A percentile compares a stretch with the other conserved stretches of the same genome.
Conservation (phyloP, 2,113 vertebrate genomes). For the Azemiops feae region DNA sequence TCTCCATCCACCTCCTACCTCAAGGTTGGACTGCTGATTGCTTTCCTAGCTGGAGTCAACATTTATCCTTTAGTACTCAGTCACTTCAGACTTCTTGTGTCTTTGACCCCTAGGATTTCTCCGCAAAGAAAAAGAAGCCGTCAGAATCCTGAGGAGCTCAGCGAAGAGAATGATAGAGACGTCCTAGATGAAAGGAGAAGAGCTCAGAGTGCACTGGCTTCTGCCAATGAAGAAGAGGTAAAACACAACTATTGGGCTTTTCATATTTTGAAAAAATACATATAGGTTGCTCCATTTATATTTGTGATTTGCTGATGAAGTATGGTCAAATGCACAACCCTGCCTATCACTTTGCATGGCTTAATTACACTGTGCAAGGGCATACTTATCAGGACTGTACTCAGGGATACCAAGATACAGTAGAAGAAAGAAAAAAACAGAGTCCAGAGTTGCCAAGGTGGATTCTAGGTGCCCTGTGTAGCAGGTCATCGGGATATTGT, state of each 20-base stretch:
- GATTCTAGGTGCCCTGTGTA: too few relatives aligned
- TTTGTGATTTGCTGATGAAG: neutral
- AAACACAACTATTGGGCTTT: rapidly evolving
- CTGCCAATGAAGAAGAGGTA: conserved; percentile 76
- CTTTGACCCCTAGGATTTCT: neutral
- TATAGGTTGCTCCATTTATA: neutral
- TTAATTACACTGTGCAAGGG: neutral
- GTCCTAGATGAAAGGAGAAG: conserved; percentile 77
- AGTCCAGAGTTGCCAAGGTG: too few relatives aligned
- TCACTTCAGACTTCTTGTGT: neutral
- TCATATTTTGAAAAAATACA: neutral
- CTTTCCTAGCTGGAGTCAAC: neutral
- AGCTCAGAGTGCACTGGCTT: conserved; percentile 59
- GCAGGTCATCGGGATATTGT: neutral
- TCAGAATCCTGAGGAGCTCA: conserved; percentile 71
- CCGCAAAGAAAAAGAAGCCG: conserved; percentile 35
- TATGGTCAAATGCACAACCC: neutral
- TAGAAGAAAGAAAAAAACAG: too few relatives aligned
- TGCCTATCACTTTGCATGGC: neutral
- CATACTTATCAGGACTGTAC: neutral
- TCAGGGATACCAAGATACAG: too few relatives aligned
- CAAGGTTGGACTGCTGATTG: too few relatives aligned
- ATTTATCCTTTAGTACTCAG: neutral
- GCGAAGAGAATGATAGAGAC: conserved; percentile 81
- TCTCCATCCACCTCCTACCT: too few relatives aligned